phyloP scores from a whole-genome alignment of 2,113 vertebrate species.

The Sinocyclocheilus rhinocerous region DNA sequence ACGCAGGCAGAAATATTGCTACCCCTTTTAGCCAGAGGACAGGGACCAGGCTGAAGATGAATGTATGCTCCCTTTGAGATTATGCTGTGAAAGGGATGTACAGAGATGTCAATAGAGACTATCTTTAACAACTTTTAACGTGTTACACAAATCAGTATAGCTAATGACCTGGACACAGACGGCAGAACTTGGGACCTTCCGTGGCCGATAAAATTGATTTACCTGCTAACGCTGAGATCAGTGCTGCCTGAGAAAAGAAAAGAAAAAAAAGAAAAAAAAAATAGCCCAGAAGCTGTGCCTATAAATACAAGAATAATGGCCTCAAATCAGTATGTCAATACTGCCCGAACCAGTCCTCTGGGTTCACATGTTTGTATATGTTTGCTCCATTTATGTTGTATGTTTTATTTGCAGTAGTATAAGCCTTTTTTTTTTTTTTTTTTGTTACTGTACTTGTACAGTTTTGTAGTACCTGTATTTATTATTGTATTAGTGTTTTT shows the following conservation, averaged over 20 bases:
- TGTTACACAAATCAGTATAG: constrained; percentile 62
- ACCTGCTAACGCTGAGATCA: constrained; percentile 41
- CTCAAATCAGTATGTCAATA: constrained; percentile 28
- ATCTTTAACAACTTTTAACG: constrained; percentile 55
- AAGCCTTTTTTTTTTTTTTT: no score
- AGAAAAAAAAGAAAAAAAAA: background rate
- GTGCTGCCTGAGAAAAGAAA: background rate
- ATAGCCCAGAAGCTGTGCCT: constrained; percentile 30
- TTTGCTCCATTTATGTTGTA: background rate
- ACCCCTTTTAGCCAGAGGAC: constrained; percentile 12
- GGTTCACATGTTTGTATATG: background rate
- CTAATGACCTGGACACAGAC: constrained; percentile 57
- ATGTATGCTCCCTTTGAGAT: constrained; percentile 53
- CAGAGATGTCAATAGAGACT: constrained; percentile 60
- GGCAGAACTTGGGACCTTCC: constrained; percentile 38
- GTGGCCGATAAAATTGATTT: constrained; percentile 56
- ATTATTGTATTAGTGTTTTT: no score
- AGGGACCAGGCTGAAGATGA: constrained; percentile 52
- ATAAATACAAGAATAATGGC: constrained; percentile 21
- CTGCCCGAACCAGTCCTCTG: background rate
- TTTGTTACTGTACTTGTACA: no score
- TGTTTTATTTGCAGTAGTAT: background rate
- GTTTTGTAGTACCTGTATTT: no score
- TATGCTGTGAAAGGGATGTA: constrained; percentile 48
- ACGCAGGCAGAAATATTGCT: constrained; percentile 42